Base-by-base conservation (phyloP, 2,797 vertebrate species). In the Microchirus variegatus region DNA sequence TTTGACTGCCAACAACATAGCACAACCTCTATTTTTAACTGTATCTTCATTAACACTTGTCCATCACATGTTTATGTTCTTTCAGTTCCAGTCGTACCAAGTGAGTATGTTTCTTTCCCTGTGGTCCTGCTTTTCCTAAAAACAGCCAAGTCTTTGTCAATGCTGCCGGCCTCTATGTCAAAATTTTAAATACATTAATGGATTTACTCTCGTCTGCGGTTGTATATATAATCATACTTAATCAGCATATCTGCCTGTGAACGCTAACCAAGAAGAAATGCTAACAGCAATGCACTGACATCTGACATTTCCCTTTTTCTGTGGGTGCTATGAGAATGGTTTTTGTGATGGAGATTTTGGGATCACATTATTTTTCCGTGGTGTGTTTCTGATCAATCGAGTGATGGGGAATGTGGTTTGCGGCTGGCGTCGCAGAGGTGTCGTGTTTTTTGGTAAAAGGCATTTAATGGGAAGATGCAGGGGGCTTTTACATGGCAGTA, bases 61-160 rank as follows among this genome's bases (percentile, higher is more conserved):
- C 19, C 63, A 65, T 76, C 77, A 58, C 75, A 56, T 79, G 73
- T 87, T 70, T 86, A 49, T 87, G 76, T 75, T 77, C 60, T 82
- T 91, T 59, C 90, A 93, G 92, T 81, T 41, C 68, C 82, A 0
- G 70, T 80, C 42, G 0, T 62, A 43, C 67, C 14, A 43, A 90
- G 91, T 93, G 70, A 93, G 92, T 92, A 91, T 80, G 18, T 58
- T 18, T 47, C 64, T 44, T 47, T 46, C 10, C 53, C 15, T 15
- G 7, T 63, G 62, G 63, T 58, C 16, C 49, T 55, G 48, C 73
- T 70, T 63, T 67, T 64, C 58, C 0, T 10, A 14, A n/a, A n/a
- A n/a, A n/a, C n/a, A n/a, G n/a, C n/a, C n/a, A 50, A 0, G 16
- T 64, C 49, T 76, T 52, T 70, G 43, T 70, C 57, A 50, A 1